Conservation (phyloP, 2,797 vertebrate species). For the Argyrosomus regius region DNA sequence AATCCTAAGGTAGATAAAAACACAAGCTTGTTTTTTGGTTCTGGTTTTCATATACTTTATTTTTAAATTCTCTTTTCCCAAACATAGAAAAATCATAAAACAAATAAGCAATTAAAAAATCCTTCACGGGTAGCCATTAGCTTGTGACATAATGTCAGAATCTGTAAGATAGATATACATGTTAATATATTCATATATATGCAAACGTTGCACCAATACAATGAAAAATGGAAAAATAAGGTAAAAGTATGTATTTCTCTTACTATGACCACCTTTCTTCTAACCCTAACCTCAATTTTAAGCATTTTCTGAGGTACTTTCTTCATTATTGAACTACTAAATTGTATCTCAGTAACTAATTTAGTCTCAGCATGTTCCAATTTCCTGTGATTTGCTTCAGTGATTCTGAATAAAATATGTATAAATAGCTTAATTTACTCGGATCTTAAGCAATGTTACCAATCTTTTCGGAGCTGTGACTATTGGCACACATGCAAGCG, state of each 20-base stretch:
- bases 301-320: not conserved
- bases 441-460: not conserved
- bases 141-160: not conserved
- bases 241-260: not conserved
- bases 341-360: not conserved
- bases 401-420: conserved; percentile 14
- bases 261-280: not conserved
- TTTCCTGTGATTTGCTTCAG: conserved; percentile 24
- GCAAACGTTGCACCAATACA: not conserved
- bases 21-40: conserved; percentile 6
- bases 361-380: not conserved
- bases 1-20: conserved; percentile 40
- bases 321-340: not conserved
- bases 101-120: conserved; percentile 1
- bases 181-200: not conserved
- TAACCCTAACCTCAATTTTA: not conserved
- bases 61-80: conserved; percentile 17
- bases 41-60: conserved; percentile 10
- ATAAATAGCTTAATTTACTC: conserved; percentile 4
- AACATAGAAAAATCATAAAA: conserved; percentile 10
- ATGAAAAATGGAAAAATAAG: not conserved
- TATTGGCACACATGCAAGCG: not conserved
- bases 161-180: not conserved
- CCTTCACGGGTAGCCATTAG: not conserved
- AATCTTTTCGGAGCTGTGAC: conserved; percentile 16